phyloP scores from a whole-genome alignment of 1,140 invertebrate genomes.

The Atta texana region DNA sequence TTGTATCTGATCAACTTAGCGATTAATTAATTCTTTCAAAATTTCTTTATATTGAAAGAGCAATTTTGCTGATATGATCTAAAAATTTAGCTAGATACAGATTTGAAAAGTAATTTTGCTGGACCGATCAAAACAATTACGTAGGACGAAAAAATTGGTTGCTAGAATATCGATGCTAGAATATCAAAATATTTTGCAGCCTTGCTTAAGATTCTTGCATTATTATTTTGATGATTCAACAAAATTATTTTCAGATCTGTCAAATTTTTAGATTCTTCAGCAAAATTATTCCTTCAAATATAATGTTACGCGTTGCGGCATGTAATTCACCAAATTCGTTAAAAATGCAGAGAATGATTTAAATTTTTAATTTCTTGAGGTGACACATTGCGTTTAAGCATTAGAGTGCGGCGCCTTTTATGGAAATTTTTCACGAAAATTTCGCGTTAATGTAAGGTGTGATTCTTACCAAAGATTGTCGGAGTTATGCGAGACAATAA shows the following conservation, averaged over 20 bases:
- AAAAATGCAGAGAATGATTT: neutral
- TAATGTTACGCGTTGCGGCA: neutral
- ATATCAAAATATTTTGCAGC: no score
- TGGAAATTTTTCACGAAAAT: slow-evolving; percentile 30
- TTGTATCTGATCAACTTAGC: neutral
- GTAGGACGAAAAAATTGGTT: no score
- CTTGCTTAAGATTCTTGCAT: no score
- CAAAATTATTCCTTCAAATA: no score
- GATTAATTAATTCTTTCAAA: slow-evolving; percentile 14
- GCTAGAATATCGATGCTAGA: no score
- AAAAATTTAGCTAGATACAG: no score
- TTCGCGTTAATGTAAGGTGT: neutral
- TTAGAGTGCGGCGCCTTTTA: neutral
- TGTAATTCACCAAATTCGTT: neutral
- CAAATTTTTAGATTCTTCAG: no score
- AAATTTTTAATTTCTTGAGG: neutral
- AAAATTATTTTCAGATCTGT: no score
- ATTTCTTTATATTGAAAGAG: neutral
- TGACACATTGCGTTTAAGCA: neutral
- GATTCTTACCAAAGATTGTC: neutral
- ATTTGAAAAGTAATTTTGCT: no score
- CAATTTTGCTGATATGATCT: no score
- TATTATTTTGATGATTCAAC: no score
- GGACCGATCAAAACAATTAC: no score
- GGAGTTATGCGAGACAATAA: slow-evolving; percentile 4